These are phyloP conservation scores for Todus mexicanus DNA, from an alignment of 2,797 vertebrate genomes.

Conservation along the genomic window DNA sequence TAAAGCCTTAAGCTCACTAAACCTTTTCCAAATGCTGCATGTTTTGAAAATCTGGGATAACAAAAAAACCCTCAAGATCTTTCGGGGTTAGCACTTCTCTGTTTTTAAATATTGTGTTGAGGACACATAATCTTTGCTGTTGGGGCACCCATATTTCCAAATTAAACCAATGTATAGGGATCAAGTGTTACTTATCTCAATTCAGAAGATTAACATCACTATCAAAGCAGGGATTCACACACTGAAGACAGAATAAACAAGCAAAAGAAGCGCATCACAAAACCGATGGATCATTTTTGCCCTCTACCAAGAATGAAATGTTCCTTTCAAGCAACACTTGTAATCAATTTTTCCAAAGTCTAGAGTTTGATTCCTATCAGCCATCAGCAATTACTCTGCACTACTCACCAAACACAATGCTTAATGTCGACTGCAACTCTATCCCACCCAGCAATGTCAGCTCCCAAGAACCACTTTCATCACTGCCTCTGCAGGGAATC, in stretches of 20 bases:
- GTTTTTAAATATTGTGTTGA: neutral
- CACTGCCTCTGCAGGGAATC: neutral
- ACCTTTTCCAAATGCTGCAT: neutral
- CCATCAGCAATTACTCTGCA: neutral
- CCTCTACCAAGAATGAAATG: neutral
- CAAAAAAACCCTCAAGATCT: neutral
- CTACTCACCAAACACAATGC: neutral
- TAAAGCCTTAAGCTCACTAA: neutral
- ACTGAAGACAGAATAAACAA: neutral
- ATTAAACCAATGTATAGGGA: neutral
- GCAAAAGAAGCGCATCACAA: neutral
- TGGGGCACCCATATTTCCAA: neutral
- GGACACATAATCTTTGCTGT: neutral
- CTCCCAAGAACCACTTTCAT: neutral
- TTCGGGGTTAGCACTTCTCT: neutral
- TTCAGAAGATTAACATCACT: neutral
- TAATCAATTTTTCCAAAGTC: neutral
- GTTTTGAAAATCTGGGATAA: neutral
- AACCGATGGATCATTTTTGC: neutral
- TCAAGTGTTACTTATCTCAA: neutral
- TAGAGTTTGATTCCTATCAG: neutral
- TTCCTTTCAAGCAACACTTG: neutral
- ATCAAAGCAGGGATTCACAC: neutral
- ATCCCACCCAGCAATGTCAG: neutral
- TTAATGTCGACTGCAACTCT: neutral